Evolutionary conservation across 2,113 vertebrate genomes (phyloP), one percentile per base, ranked within the genome.

Genomic region (Daboia siamensis): DNA sequence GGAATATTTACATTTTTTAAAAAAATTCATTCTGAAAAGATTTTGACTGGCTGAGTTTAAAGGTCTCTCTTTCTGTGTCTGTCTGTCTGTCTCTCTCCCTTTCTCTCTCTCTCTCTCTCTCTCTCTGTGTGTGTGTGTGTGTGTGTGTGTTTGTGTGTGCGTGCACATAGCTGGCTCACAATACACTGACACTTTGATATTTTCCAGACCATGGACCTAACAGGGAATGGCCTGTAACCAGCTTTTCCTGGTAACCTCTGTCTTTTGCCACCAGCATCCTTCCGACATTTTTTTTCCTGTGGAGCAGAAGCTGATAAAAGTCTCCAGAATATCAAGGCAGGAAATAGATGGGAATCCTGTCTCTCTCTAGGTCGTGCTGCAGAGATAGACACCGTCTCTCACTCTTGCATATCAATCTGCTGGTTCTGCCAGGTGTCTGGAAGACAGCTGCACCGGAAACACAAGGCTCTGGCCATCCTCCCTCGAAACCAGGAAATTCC

Each of bases 391-490:
- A 85, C 23, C 90, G 89, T 92, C 91, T 88, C n/a, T 52, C 52
- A 56, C 86, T 85, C 91, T 85, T 59, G 92, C 74, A n/a, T 89
- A 93, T 94, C 95, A 86, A 90, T 15, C 89, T 88, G 93, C 88
- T 88, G 85, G 87, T 91, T 92, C 84, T 90, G 86, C 17, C 8
- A 51, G 46, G 90, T 46, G 86, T 87, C 96, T 93, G 94, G 96
- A 95, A 97, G 96, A 92, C 94, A 95, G 93, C 92, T 4, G 33
- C 54, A 29, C 87, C 89, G 5, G 64, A 92, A 92, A 90, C 90
- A 86, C 48, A 33, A 52, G 33, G 0, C 89, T 86, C 64, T 93
- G 91, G 96, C 94, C 94, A 96, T 96, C 95, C 96, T 90, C 0
- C 15, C 0, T 54, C 23, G 0, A 64, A 29, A 91, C 90, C 93